Percentiles rank a stretch among this genome's conserved stretches.
Evolutionary conservation across 2,888 invertebrate species (phyloP).

Genomic region (Leucophenga montana): DNA sequence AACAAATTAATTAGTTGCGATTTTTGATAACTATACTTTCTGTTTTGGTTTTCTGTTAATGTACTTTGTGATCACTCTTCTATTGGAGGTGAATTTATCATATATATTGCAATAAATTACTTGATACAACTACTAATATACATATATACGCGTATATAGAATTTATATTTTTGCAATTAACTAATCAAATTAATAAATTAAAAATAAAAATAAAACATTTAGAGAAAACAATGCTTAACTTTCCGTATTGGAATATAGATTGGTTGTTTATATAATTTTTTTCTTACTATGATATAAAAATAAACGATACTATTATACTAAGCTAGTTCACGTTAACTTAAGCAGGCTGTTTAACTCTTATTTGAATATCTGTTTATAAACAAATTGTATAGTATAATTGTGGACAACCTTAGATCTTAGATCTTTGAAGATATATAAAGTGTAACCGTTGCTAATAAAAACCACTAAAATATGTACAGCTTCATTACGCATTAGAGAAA

Average conservation of each 20-base stretch:
- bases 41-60: slow-evolving; percentile 20
- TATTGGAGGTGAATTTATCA: slow-evolving; percentile 8
- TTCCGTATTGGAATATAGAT: slow-evolving; percentile 64
- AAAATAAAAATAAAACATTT: slow-evolving; percentile 34
- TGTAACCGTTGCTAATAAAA: too few species aligned
- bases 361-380: too few species aligned
- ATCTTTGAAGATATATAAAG: too few species aligned
- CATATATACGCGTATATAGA: neutral
- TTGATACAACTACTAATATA: neutral
- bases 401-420: too few species aligned
- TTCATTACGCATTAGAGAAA: too few species aligned
- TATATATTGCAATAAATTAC: neutral
- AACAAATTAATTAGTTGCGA: too few species aligned
- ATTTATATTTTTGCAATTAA: neutral
- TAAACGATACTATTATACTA: too few species aligned
- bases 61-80: slow-evolving; percentile 18
- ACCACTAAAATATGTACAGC: too few species aligned
- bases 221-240: slow-evolving; percentile 49
- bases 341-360: too few species aligned
- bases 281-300: too few species aligned
- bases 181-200: neutral
- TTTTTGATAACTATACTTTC: slow-evolving; percentile 14
- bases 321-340: too few species aligned
- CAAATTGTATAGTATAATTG: too few species aligned
- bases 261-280: slow-evolving; percentile 25